Evolutionary conservation across 2,797 vertebrate species (phyloP).

Genomic region (Urocyon cinereoargenteus): DNA sequence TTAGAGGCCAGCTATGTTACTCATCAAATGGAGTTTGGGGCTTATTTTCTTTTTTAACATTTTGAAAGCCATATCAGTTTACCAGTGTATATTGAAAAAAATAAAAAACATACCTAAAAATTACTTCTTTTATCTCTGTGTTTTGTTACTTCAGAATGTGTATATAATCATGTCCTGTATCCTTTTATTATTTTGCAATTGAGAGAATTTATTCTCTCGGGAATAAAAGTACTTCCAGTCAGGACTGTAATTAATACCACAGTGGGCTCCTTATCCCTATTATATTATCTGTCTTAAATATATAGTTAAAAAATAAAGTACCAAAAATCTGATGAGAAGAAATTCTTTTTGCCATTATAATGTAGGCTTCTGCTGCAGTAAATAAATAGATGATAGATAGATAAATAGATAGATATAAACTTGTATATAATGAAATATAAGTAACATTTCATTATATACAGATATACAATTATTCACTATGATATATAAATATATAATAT

Average conservation of each 20-base stretch:
- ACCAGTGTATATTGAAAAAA: background rate
- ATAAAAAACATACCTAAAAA: background rate
- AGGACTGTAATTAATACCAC: background rate
- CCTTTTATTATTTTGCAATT: conserved; percentile 24
- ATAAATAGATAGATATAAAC: too few species aligned
- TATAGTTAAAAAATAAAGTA: background rate
- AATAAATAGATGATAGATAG: too few species aligned
- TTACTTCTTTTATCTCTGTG: background rate
- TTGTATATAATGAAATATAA: too few species aligned
- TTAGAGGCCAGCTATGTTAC: conserved; percentile 33
- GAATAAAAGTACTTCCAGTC: background rate
- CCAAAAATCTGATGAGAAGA: background rate
- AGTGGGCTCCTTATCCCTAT: background rate
- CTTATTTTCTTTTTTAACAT: conserved; percentile 59
- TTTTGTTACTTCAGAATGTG: background rate
- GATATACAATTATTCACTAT: too few species aligned
- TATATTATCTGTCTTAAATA: background rate
- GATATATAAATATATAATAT: background rate
- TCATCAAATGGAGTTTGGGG: conserved; percentile 57
- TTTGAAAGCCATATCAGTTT: conserved; percentile 60
- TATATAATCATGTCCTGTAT: background rate
- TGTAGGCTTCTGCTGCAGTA: background rate
- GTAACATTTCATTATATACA: too few species aligned
- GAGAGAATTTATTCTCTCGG: background rate
- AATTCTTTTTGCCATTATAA: background rate